Percentiles rank a stretch among this genome's conserved stretches.
phyloP scores from a whole-genome alignment of 1,140 invertebrate genomes.

The Potamilus streckersoni region DNA sequence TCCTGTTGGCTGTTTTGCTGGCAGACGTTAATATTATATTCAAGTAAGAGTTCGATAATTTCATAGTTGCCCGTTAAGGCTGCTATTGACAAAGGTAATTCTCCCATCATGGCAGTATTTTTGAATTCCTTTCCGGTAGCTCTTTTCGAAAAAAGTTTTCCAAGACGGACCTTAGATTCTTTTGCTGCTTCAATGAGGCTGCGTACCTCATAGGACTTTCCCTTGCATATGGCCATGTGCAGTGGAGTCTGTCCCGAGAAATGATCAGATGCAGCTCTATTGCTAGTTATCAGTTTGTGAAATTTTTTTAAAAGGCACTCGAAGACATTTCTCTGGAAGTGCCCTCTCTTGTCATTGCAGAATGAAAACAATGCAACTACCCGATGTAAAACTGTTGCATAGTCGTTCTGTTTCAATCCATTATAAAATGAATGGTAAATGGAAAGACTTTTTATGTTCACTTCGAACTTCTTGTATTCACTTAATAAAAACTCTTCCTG shows the following conservation, averaged over 20 bases:
- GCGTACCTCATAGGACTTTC: slow-evolving; percentile 28
- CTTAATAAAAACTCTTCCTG: too few species aligned
- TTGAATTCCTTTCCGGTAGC: slow-evolving; percentile 41
- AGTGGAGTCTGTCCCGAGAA: slow-evolving; percentile 49
- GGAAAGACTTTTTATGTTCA: too few species aligned
- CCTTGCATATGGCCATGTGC: slow-evolving; percentile 47
- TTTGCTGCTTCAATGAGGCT: slow-evolving; percentile 2
- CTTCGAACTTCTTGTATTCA: too few species aligned
- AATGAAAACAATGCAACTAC: too few species aligned
- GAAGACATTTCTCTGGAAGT: slow-evolving; percentile 6
- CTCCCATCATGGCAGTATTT: slow-evolving; percentile 53
- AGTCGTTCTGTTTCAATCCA: too few species aligned
- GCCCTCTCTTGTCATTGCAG: too few species aligned
- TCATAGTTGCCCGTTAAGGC: slow-evolving; percentile 38
- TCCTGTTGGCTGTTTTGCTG: slow-evolving; percentile 37
- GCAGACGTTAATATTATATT: slow-evolving; percentile 28
- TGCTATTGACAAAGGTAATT: slow-evolving; percentile 48
- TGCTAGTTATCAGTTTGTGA: slow-evolving; percentile 26
- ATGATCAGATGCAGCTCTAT: slow-evolving; percentile 7
- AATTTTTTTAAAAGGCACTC: slow-evolving; percentile 20
- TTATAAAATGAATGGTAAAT: too few species aligned
- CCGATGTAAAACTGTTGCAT: too few species aligned
- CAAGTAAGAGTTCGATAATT: slow-evolving; percentile 39
- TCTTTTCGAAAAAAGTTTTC: slow-evolving; percentile 22
- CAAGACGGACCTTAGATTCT: background rate